These are phyloP conservation scores for Acromyrmex heyeri DNA, from an alignment of 1,140 invertebrate genomes.

Conservation along the genomic window DNA sequence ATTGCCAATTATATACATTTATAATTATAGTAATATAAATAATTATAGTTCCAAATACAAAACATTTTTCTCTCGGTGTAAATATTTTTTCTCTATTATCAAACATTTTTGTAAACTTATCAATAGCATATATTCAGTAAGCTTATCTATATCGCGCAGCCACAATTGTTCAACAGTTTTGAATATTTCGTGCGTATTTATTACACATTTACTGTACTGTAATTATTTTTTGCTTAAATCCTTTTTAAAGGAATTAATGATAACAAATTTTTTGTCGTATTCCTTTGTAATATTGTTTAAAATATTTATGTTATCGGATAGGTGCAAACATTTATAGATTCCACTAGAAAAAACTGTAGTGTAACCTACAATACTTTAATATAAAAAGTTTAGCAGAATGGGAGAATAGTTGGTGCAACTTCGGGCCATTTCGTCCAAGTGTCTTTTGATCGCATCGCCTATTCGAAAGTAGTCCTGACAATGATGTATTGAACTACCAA, in stretches of 20 bases:
- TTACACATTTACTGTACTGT: background rate
- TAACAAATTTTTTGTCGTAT: background rate
- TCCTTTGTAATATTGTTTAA: background rate
- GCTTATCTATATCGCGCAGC: background rate
- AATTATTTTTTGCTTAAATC: background rate
- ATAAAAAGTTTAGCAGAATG: conserved; percentile 11
- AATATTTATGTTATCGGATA: background rate
- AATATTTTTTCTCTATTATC: background rate
- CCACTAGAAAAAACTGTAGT: too few species aligned
- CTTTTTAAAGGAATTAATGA: background rate
- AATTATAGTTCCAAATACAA: too few species aligned
- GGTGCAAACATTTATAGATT: background rate
- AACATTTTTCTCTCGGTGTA: background rate
- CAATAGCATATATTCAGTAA: background rate
- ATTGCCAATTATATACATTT: too few species aligned
- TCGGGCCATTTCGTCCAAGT: background rate
- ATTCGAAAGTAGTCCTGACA: background rate
- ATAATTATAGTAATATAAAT: too few species aligned
- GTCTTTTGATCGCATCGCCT: background rate
- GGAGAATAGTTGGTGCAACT: too few species aligned
- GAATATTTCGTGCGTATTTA: background rate
- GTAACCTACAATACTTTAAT: background rate
- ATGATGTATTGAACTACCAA: background rate
- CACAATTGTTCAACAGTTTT: background rate
- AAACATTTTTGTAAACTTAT: background rate